Conservation (phyloP, 1,140 invertebrate species). For the Diuraphis noxia region DNA sequence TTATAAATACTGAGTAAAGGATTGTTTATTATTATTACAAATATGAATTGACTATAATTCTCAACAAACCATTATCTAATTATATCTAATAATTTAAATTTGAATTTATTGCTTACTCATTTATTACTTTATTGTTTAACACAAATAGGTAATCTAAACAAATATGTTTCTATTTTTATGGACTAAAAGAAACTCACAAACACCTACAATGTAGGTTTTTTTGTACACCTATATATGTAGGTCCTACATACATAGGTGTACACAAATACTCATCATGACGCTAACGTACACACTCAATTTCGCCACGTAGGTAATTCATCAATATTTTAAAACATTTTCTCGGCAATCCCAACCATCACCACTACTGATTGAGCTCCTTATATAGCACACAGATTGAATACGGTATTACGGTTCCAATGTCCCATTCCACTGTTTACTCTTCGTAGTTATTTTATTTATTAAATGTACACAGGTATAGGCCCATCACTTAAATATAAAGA, state of each 20-base stretch:
- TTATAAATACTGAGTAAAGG: too few species aligned
- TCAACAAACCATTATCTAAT: too few species aligned
- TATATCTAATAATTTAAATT: too few species aligned
- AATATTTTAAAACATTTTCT: neutral
- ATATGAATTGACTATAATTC: too few species aligned
- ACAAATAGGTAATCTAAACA: too few species aligned
- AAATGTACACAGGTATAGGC: neutral
- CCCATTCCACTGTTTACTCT: neutral
- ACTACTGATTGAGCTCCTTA: neutral
- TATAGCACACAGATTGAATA: neutral
- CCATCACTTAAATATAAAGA: neutral
- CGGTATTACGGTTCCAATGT: neutral
- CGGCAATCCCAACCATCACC: neutral
- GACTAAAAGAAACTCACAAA: too few species aligned
- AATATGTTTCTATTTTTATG: too few species aligned
- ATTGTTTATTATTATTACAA: too few species aligned
- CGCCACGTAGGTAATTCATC: neutral
- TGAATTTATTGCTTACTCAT: too few species aligned
- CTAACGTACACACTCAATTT: neutral
- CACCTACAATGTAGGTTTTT: too few species aligned
- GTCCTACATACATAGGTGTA: neutral
- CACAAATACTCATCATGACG: neutral
- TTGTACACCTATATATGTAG: too few species aligned
- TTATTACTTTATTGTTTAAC: too few species aligned
- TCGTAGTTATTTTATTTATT: neutral